These are phyloP conservation scores for Callipepla californica DNA, from an alignment of 2,113 vertebrate genomes.

Conservation along the genomic window DNA sequence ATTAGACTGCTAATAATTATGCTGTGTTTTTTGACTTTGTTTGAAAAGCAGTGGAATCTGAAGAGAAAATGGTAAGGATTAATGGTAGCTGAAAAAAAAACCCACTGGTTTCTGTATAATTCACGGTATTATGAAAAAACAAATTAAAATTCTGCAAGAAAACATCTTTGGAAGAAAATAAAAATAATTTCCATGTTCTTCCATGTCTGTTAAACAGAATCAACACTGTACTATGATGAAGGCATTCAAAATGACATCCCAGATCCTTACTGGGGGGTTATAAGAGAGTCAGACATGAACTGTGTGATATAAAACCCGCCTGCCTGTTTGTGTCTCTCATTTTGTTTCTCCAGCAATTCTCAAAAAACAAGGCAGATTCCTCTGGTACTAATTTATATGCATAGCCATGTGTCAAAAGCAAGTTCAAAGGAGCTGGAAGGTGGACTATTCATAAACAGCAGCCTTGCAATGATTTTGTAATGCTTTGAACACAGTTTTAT, in stretches of 20 bases:
- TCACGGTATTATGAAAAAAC: not conserved
- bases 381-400: not conserved
- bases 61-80: not conserved
- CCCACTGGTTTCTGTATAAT: not conserved
- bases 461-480: not conserved
- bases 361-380: not conserved
- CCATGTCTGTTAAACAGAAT: not conserved
- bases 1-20: not conserved
- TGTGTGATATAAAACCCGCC: not conserved
- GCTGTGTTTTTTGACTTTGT: not conserved
- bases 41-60: not conserved
- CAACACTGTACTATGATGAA: not conserved
- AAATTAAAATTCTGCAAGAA: conserved; percentile 1
- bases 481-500: not conserved
- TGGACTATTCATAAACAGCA: not conserved
- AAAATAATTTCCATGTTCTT: conserved; percentile 27
- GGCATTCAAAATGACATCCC: not conserved
- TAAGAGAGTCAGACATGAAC: not conserved
- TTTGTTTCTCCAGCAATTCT: not conserved
- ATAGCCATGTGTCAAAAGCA: not conserved
- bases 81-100: not conserved
- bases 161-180: not conserved
- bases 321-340: not conserved
- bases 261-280: not conserved
- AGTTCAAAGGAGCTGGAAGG: conserved; percentile 26